These are phyloP conservation scores for Syndactyla subalaris DNA, from an alignment of 2,797 vertebrate genomes.

Conservation along the genomic window DNA sequence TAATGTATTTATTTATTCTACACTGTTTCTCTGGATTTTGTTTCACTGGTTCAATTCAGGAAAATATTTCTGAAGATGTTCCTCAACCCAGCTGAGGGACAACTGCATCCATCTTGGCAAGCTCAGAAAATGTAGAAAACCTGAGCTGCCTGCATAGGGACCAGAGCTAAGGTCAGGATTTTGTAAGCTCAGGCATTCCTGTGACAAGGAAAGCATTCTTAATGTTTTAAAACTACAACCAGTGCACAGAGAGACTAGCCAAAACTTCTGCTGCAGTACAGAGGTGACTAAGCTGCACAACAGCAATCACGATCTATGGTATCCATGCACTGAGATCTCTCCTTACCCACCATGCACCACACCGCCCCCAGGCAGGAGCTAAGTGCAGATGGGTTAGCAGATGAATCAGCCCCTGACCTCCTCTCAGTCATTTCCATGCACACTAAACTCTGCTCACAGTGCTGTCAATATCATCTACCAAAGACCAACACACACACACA, in stretches of 20 bases:
- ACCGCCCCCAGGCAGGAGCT: accelerated
- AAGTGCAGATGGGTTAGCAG: accelerated
- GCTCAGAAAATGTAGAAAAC: background rate
- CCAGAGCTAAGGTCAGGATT: background rate
- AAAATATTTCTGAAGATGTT: accelerated
- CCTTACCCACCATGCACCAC: accelerated
- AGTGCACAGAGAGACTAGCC: background rate
- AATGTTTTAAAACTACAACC: background rate
- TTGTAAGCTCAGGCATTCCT: background rate
- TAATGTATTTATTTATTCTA: background rate
- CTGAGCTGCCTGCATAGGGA: accelerated
- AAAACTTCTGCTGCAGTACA: background rate
- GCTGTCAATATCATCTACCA: background rate
- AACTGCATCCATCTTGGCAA: accelerated
- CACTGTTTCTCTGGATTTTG: background rate
- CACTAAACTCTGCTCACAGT: background rate
- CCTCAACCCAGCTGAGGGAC: background rate
- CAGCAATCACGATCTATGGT: accelerated
- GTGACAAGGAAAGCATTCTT: accelerated
- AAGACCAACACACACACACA: background rate
- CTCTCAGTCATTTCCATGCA: background rate
- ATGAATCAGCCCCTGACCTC: background rate
- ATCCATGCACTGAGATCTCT: accelerated
- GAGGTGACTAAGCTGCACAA: accelerated
- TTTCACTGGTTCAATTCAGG: background rate